Base-by-base conservation (phyloP, 2,113 vertebrate genomes). In the Takifugu flavidus region DNA sequence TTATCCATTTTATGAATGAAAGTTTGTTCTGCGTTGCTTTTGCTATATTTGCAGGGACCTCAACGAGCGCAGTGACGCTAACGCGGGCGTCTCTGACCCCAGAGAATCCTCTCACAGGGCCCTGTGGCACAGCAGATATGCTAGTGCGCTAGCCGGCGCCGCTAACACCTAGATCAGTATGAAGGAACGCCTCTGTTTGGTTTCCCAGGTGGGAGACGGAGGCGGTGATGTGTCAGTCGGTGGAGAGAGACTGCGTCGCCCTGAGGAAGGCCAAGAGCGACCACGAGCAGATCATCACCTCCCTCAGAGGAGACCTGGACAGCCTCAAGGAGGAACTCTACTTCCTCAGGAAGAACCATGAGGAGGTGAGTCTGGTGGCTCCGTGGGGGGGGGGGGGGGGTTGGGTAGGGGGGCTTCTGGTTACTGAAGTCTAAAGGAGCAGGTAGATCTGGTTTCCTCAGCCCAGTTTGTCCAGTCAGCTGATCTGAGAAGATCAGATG, bases 261-360 rank as follows among this genome's bases (percentile, higher is more conserved):
- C 82, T 98, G 79, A 86, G 91, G 49, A 92, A 93, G 75, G 73
- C 98, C 64, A 84, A 96, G 87, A 91, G 94, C 0, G 93, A 93
- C 67, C 91, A 92, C 1, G 90, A 90, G 20, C 89, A 96, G 91
- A 95, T 94, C 42, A 88, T 97, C 13, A 83, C 82, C 75, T 94
- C 80, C 49, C 86, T 98, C 67, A 91, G 94, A 53, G 93, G 92
- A 49, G 92, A 96, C 28, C 90, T 95, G 72, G 94, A 96, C 87
- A 93, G 92, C 53, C 90, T 98, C 53, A 92, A 91, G 75, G 92
- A 96, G 65, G 95, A 96, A 59, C 87, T 98, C 34, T 91, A 93
- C 43, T 90, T 92, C 74, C 92, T 98, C 53, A 96, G 91, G 91
- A 98, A 93, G 87, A 94, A 92, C 81, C 94, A 96, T 0, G 92